Evolutionary conservation across 2,888 invertebrate species (phyloP).

Genomic region (Spodoptera picta): DNA sequence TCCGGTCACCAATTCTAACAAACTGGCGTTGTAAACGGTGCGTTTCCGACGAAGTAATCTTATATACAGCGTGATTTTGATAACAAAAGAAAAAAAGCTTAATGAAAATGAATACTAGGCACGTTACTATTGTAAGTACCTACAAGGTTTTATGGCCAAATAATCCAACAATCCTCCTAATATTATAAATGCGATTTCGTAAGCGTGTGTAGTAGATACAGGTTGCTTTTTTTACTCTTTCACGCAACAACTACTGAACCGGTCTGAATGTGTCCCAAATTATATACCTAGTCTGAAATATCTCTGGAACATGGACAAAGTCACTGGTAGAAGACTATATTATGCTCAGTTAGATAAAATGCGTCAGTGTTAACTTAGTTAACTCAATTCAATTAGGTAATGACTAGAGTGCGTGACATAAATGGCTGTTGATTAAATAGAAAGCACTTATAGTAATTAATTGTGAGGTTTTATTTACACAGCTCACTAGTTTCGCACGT

Average conservation of each 20-base stretch:
- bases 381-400: slow-evolving; percentile 29
- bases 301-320: no score
- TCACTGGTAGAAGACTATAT: no score
- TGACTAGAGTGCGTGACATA: slow-evolving; percentile 6
- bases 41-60: slow-evolving; percentile 14
- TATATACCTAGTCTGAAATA: no score
- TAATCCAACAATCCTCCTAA: background rate
- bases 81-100: slow-evolving; percentile 7
- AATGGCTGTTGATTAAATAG: slow-evolving; percentile 13
- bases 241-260: no score
- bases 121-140: background rate
- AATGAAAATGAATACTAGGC: background rate
- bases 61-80: slow-evolving; percentile 11
- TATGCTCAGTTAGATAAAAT: no score
- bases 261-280: no score
- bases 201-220: no score
- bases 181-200: no score
- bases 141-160: background rate
- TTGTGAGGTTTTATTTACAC: slow-evolving; percentile 8
- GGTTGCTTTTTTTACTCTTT: no score
- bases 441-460: slow-evolving; percentile 21
- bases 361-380: background rate
- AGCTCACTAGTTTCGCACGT: background rate
- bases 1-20: slow-evolving; percentile 38
- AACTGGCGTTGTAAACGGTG: slow-evolving; percentile 37